Evolutionary conservation across 2,888 invertebrate genomes (phyloP).

Genomic region (Eretmocerus hayati): DNA sequence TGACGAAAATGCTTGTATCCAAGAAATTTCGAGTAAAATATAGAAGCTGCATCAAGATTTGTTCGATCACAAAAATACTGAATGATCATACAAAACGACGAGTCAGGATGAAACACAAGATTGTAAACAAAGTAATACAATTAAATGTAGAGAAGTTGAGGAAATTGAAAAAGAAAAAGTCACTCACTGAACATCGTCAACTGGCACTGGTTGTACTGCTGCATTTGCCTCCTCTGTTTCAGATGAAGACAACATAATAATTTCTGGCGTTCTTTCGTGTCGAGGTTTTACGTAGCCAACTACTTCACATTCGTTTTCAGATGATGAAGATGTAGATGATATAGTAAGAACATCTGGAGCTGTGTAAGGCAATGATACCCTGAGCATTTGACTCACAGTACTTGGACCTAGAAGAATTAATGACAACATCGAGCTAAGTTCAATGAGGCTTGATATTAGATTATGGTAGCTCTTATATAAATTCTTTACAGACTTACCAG

Average conservation of each 20-base stretch:
- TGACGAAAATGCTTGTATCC: too few species aligned
- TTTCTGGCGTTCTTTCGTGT: conserved; percentile 59
- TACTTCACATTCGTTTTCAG: conserved; percentile 55
- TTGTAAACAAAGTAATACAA: too few species aligned
- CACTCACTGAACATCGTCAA: conserved; percentile 10
- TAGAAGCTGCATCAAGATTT: too few species aligned
- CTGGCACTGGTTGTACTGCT: neutral
- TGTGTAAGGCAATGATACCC: conserved; percentile 23
- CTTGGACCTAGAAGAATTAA: conserved; percentile 33
- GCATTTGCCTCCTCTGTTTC: conserved; percentile 48
- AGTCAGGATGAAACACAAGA: too few species aligned
- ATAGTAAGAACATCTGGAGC: conserved; percentile 34
- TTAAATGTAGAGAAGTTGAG: too few species aligned
- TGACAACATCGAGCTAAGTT: too few species aligned
- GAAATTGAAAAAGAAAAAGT: too few species aligned
- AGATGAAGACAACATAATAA: conserved; percentile 56
- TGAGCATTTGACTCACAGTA: conserved; percentile 32
- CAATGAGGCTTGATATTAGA: too few species aligned
- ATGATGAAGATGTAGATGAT: conserved; percentile 42
- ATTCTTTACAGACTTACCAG: conserved; percentile 31
- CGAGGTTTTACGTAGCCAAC: conserved; percentile 63
- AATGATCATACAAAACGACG: too few species aligned
- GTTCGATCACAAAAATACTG: too few species aligned
- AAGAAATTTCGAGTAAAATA: too few species aligned
- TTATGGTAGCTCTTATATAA: too few species aligned